These are phyloP conservation scores for Bombylius major DNA, from an alignment of 2,888 invertebrate species.

Conservation along the genomic window DNA sequence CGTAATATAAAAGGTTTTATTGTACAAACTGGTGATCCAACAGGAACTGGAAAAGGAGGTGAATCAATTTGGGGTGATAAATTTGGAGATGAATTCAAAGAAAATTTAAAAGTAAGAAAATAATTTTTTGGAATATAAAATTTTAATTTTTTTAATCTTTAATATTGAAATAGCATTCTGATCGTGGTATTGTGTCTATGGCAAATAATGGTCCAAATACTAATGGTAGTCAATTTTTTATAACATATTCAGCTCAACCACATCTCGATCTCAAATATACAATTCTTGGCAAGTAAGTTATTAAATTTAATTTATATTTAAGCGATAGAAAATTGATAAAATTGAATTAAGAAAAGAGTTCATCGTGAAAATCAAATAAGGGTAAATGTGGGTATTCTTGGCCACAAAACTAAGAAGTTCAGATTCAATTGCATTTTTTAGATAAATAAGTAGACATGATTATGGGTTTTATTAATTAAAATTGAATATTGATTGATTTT, in stretches of 20 bases:
- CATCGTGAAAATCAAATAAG: background rate
- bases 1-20: conserved; percentile 89
- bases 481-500: too few species aligned
- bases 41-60: conserved; percentile 93
- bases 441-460: too few species aligned
- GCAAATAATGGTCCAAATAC: conserved; percentile 97
- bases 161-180: conserved; percentile 52
- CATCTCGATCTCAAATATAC: conserved; percentile 96
- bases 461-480: too few species aligned
- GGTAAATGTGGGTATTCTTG: too few species aligned
- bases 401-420: too few species aligned
- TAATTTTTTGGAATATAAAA: background rate
- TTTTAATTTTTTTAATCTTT: background rate
- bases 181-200: conserved; percentile 87
- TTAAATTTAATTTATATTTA: too few species aligned
- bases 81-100: conserved; percentile 95
- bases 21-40: conserved; percentile 73
- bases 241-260: conserved; percentile 86
- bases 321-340: too few species aligned
- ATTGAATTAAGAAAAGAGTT: background rate
- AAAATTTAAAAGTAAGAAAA: conserved; percentile 65
- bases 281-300: conserved; percentile 84
- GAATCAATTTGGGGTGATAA: conserved; percentile 91
- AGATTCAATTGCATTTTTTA: too few species aligned
- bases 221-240: conserved; percentile 96